Percentiles rank a stretch among this genome's conserved stretches.
Evolutionary conservation across 2,797 vertebrate genomes (phyloP).

Genomic region (Fistularia tabacaria): DNA sequence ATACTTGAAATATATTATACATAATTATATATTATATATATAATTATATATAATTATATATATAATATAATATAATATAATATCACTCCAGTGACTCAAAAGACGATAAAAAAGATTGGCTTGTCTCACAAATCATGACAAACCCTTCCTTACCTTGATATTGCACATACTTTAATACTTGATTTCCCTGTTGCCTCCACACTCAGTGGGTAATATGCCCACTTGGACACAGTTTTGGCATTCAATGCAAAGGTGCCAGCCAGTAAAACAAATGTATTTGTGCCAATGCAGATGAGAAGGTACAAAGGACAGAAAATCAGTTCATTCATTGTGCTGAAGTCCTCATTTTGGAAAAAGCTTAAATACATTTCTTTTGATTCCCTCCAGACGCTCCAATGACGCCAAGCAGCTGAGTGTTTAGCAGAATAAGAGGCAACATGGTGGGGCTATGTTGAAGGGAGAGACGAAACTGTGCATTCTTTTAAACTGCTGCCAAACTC

Average conservation of each 20-base stretch:
- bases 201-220: too few species aligned
- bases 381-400: conserved; percentile 43
- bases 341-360: conserved; percentile 49
- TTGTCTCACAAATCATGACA: too few species aligned
- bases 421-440: conserved; percentile 65
- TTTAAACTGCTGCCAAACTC: conserved; percentile 68
- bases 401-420: conserved; percentile 72
- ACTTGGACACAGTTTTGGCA: too few species aligned
- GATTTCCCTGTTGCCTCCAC: too few species aligned
- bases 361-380: conserved; percentile 50
- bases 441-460: conserved; percentile 33
- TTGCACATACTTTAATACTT: too few species aligned
- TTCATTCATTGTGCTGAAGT: conserved; percentile 57
- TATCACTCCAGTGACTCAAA: too few species aligned
- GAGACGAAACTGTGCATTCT: conserved; percentile 60
- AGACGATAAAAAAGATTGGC: too few species aligned
- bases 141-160: too few species aligned
- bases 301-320: conserved; percentile 61
- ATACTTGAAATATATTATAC: too few species aligned
- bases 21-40: too few species aligned
- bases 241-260: background rate
- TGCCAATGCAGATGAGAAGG: conserved; percentile 50
- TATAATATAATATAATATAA: too few species aligned
- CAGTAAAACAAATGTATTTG: conserved; percentile 41
- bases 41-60: too few species aligned